Percentiles rank a stretch among this genome's conserved stretches.
These are phyloP conservation scores for Lepidocyrtinus sp. DNA, from an alignment of 2,888 invertebrate species.

Conservation along the genomic window DNA sequence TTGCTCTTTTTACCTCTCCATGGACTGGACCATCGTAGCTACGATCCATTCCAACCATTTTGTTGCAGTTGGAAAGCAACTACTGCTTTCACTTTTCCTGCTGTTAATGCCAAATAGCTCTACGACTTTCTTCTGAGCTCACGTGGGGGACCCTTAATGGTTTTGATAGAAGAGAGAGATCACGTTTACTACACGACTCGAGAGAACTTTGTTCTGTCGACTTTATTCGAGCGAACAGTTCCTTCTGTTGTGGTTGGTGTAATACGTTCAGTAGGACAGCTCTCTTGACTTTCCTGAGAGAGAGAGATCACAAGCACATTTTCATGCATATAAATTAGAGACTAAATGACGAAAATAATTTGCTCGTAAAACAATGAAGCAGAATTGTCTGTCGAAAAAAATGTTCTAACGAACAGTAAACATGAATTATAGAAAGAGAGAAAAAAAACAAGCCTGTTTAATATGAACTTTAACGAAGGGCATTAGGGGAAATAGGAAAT, in stretches of 20 bases:
- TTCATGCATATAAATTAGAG: slow-evolving; percentile 57
- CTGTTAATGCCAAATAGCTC: neutral
- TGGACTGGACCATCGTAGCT: slow-evolving; percentile 69
- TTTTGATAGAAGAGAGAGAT: slow-evolving; percentile 33
- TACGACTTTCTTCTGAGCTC: slow-evolving; percentile 35
- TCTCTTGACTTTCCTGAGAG: slow-evolving; percentile 61
- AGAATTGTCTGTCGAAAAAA: slow-evolving; percentile 30
- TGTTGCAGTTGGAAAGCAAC: slow-evolving; percentile 43
- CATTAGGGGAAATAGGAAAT: slow-evolving; percentile 51
- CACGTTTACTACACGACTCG: slow-evolving; percentile 52
- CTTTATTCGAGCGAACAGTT: slow-evolving; percentile 44
- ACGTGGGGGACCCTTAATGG: slow-evolving; percentile 43
- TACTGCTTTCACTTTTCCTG: slow-evolving; percentile 37
- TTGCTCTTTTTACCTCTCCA: too few species aligned
- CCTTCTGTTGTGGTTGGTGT: slow-evolving; percentile 19
- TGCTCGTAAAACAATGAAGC: slow-evolving; percentile 39
- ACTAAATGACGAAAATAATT: slow-evolving; percentile 48
- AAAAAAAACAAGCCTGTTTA: slow-evolving; percentile 39
- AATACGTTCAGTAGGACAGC: slow-evolving; percentile 45
- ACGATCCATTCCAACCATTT: slow-evolving; percentile 68
- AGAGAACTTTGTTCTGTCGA: slow-evolving; percentile 1
- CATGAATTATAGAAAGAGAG: slow-evolving; percentile 16
- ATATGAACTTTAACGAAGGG: slow-evolving; percentile 45
- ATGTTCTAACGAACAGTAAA: slow-evolving; percentile 9
- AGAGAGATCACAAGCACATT: slow-evolving; percentile 60